Base-by-base conservation (phyloP, 2,113 vertebrate species). In the Ptilorrhoa leucosticta region DNA sequence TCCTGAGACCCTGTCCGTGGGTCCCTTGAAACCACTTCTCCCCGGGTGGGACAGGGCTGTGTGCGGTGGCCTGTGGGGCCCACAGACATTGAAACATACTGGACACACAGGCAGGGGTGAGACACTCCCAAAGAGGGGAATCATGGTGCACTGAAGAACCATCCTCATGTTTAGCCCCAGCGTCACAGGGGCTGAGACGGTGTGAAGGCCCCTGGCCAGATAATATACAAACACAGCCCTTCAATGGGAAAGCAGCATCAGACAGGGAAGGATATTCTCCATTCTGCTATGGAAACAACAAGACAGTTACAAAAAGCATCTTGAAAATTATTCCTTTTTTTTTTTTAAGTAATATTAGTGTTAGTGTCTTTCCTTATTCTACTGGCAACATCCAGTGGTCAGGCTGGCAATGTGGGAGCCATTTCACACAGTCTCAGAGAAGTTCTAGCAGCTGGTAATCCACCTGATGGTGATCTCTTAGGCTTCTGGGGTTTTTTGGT, bases 381-480 rank as follows among this genome's bases (percentile, higher is more conserved):
- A 65, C 31, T 24, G 0, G 0, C 15, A 18, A 13, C 5, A 30
- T 27, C 22, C 15, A 33, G 19, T 11, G 11, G 7, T 20, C 2
- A 0, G 13, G 10, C 28, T 66, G 53, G 7, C 0, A 0, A 30
- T 19, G 13, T 8, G 11, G 11, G 21, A 83, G 15, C 14, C 11
- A 23, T 42, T 79, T 58, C n/a, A 27, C 22, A 21, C 6, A 48
- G 30, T 58, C 61, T 47, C 44, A 39, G 20, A 33, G 56, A 66
- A 87, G 35, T 33, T 24, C 30, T 35, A 57, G 30, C 33, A 84
- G 33, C 4, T 58, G 40, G 9, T 42, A 30, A 33, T 26, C 20
- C 11, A 14, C 15, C n/a, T 26, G 10, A 30, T 11, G 20, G 21
- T 63, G 56, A 42, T 23, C 26, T 7, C 57, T 44, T 27, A 21